Evolutionary conservation across 2,888 invertebrate species (phyloP).

Genomic region (Hartigia nigra): DNA sequence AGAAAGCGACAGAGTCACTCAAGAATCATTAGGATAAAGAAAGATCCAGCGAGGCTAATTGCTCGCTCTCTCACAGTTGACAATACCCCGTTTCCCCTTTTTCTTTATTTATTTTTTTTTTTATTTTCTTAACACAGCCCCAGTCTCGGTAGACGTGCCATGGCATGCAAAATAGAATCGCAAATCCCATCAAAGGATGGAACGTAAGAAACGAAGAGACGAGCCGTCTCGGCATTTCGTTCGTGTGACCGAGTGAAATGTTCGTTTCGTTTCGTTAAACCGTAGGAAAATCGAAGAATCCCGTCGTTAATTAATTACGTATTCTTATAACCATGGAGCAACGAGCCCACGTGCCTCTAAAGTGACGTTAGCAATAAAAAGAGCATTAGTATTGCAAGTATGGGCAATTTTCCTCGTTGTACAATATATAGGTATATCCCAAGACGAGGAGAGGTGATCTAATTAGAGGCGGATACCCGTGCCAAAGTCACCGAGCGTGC

Average conservation of each 20-base stretch:
- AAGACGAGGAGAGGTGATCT: constrained; percentile 28
- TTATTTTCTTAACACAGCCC: constrained; percentile 16
- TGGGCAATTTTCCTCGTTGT: neutral
- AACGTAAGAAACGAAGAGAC: constrained; percentile 34
- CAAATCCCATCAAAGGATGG: constrained; percentile 57
- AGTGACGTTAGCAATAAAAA: neutral
- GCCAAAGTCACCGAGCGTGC: constrained; percentile 39
- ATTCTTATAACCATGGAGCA: neutral
- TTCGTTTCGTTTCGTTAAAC: neutral
- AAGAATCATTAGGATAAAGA: neutral
- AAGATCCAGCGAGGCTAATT: constrained; percentile 33
- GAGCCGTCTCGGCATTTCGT: constrained; percentile 55
- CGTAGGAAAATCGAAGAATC: neutral
- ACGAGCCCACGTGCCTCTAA: neutral
- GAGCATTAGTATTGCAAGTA: neutral
- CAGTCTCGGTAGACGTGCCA: constrained; percentile 16
- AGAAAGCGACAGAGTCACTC: neutral
- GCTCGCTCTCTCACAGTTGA: constrained; percentile 33
- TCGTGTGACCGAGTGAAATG: constrained; percentile 1
- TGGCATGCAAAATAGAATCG: constrained; percentile 62
- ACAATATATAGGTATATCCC: neutral
- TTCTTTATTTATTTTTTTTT: constrained; percentile 23
- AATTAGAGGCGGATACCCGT: constrained; percentile 43
- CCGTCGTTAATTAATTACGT: neutral
- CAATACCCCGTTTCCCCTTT: constrained; percentile 27